Evolutionary conservation across 1,140 invertebrate genomes (phyloP).

Genomic region (Melitaea cinxia): DNA sequence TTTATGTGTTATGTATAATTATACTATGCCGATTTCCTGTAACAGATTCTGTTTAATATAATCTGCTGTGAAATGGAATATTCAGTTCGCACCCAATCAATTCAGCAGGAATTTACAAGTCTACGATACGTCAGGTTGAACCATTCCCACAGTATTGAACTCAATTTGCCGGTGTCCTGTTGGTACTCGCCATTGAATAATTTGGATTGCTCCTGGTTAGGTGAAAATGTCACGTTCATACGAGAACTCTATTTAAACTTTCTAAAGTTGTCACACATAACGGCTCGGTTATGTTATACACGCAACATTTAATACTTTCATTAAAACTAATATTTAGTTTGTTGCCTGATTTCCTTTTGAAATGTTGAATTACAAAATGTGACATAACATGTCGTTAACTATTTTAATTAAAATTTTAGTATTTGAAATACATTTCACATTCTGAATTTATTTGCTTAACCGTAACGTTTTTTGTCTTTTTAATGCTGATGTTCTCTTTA

Average conservation of each 20-base stretch:
- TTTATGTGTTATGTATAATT: no score
- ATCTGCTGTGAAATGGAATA: slow-evolving; percentile 17
- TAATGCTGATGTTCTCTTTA: background rate
- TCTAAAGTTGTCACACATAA: slow-evolving; percentile 19
- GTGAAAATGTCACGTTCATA: slow-evolving; percentile 55
- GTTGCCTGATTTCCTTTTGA: background rate
- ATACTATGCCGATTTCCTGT: no score
- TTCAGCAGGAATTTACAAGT: slow-evolving; percentile 30
- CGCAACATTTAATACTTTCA: slow-evolving; percentile 16
- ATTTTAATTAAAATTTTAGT: background rate
- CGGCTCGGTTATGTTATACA: slow-evolving; percentile 20
- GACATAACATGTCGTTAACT: background rate
- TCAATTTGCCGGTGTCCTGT: slow-evolving; percentile 47
- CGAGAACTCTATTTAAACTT: slow-evolving; percentile 52
- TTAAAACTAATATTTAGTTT: slow-evolving; percentile 9
- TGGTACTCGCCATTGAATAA: slow-evolving; percentile 49
- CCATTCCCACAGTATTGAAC: slow-evolving; percentile 49
- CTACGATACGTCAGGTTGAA: slow-evolving; percentile 40
- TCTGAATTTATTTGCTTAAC: background rate
- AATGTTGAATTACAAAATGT: no score
- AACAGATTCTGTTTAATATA: background rate
- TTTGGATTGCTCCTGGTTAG: slow-evolving; percentile 43
- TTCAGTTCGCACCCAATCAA: slow-evolving; percentile 38
- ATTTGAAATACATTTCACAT: background rate
- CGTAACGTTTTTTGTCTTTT: background rate